phyloP scores from a whole-genome alignment of 2,113 vertebrate species.

The Percopsis transmontana region DNA sequence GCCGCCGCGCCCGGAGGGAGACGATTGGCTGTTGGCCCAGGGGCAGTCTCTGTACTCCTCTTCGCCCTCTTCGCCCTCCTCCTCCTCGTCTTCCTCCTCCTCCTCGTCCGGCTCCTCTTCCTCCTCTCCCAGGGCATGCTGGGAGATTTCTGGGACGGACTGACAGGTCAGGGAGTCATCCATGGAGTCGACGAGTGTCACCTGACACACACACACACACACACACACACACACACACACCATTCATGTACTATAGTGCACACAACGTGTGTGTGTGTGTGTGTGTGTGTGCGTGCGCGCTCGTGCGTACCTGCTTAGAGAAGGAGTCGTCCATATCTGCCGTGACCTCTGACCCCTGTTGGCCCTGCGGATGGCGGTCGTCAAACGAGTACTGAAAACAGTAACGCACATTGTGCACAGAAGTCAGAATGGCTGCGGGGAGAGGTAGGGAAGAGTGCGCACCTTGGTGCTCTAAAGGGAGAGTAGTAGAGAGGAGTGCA shows the following conservation, averaged over 20 bases:
- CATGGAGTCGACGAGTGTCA: slow-evolving; percentile 90
- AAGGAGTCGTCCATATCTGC: slow-evolving; percentile 67
- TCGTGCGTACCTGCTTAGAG: slow-evolving; percentile 60
- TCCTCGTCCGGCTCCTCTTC: slow-evolving; percentile 70
- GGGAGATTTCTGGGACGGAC: slow-evolving; percentile 77
- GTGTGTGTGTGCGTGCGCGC: slow-evolving; percentile 10
- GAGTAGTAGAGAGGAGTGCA: too few species aligned
- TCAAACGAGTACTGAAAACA: slow-evolving; percentile 66
- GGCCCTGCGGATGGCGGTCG: slow-evolving; percentile 61
- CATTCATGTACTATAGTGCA: too few species aligned
- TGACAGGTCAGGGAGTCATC: slow-evolving; percentile 89
- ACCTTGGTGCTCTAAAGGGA: too few species aligned
- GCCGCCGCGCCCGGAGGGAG: slow-evolving; percentile 52
- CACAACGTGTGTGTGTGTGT: slow-evolving; percentile 7
- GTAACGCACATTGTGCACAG: not conserved
- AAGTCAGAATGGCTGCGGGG: too few species aligned
- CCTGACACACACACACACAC: slow-evolving; percentile 63
- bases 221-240: slow-evolving; percentile 2
- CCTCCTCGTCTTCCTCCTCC: slow-evolving; percentile 60
- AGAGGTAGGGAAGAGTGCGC: too few species aligned
- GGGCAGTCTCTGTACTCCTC: slow-evolving; percentile 63
- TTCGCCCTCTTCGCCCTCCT: slow-evolving; percentile 55
- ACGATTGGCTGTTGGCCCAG: slow-evolving; percentile 67
- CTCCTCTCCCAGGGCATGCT: slow-evolving; percentile 74
- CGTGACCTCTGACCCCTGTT: slow-evolving; percentile 47